These are phyloP conservation scores for Oceanodroma tethys DNA, from an alignment of 2,113 vertebrate species.

Conservation along the genomic window DNA sequence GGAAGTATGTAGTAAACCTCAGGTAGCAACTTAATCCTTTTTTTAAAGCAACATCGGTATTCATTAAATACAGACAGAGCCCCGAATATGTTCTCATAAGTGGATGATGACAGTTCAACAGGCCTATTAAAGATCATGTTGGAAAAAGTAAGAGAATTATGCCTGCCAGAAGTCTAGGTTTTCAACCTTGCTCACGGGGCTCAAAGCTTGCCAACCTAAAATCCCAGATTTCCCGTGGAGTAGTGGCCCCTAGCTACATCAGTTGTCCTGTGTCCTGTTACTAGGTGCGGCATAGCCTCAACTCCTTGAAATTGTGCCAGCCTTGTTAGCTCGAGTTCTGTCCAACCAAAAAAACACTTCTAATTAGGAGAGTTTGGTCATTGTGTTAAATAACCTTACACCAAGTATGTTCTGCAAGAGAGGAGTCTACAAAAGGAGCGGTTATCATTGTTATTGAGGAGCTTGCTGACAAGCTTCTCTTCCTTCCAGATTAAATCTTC, in stretches of 20 bases:
- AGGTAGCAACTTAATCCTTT: neutral
- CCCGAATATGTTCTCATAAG: fast-evolving
- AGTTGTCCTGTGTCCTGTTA: neutral
- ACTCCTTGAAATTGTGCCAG: neutral
- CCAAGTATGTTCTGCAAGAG: neutral
- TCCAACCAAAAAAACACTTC: neutral
- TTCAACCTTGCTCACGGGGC: neutral
- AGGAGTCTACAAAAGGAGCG: neutral
- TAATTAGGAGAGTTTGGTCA: neutral
- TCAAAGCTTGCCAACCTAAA: neutral
- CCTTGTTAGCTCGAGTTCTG: neutral
- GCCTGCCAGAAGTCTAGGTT: neutral
- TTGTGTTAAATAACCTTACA: neutral
- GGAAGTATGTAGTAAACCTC: neutral
- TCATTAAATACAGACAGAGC: neutral
- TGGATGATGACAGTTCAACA: neutral
- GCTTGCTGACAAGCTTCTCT: neutral
- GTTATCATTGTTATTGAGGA: neutral
- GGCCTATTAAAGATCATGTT: neutral
- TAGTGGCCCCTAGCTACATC: neutral
- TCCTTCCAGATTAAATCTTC: neutral
- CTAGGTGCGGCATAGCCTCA: fast-evolving
- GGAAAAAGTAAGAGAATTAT: neutral
- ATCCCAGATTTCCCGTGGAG: neutral
- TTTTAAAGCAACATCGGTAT: neutral